Conservation (phyloP, 2,113 vertebrate genomes). For the Nibea coibor region DNA sequence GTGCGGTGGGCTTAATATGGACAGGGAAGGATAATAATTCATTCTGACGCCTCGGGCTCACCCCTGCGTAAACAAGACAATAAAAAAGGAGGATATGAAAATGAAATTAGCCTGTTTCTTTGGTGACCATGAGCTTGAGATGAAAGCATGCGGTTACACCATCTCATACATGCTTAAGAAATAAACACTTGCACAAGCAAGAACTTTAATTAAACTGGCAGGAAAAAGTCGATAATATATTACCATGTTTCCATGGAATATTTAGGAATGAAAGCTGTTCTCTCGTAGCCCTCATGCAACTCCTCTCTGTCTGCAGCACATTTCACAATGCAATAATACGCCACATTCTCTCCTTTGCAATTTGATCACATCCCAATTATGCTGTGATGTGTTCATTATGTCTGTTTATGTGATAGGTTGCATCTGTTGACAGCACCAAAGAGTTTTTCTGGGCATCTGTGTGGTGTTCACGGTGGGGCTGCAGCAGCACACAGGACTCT, state of each 20-base stretch:
- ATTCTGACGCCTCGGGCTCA: conserved; percentile 38
- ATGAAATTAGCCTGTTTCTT: conserved; percentile 49
- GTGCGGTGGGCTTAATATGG: conserved; percentile 42
- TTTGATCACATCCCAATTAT: conserved; percentile 25
- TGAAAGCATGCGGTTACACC: conserved; percentile 16
- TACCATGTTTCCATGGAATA: conserved; percentile 3
- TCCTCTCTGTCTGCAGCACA: conserved; percentile 30
- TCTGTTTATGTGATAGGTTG: conserved; percentile 19
- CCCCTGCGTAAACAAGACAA: conserved; percentile 47
- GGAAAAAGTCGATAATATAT: conserved; percentile 16
- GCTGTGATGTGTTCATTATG: conserved; percentile 29
- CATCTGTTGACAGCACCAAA: neutral
- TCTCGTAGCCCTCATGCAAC: neutral
- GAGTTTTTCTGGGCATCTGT: neutral
- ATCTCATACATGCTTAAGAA: conserved; percentile 30
- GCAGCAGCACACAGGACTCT: neutral
- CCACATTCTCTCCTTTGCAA: conserved; percentile 1
- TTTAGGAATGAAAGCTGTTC: conserved; percentile 15
- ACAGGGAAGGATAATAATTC: conserved; percentile 55
- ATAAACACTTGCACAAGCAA: conserved; percentile 37
- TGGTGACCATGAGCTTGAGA: conserved; percentile 58
- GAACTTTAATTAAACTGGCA: conserved; percentile 48
- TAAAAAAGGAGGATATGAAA: conserved; percentile 63
- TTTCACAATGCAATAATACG: conserved; percentile 36
- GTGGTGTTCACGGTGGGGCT: neutral